A percentile compares a stretch with the other conserved stretches of the same genome.
phyloP scores from a whole-genome alignment of 35 echinoderm and acorn worm species.

The Ptychodera flava region DNA sequence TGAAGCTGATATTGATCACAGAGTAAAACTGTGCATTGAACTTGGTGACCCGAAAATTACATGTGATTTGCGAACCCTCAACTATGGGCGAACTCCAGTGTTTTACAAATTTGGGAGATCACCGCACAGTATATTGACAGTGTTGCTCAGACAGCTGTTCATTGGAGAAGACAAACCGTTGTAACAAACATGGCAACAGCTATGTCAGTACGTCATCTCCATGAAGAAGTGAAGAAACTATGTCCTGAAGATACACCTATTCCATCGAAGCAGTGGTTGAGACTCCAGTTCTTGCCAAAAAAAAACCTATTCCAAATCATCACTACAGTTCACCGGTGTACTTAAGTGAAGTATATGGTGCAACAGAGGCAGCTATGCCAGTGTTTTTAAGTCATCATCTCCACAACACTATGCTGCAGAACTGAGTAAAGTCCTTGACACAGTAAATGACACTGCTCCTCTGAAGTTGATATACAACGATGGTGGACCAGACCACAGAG shows the following conservation, averaged over 20 bases:
- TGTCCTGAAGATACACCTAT: conserved; percentile 25
- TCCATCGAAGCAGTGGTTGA: conserved; percentile 43
- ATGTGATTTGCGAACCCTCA: too few relatives aligned
- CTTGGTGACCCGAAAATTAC: too few relatives aligned
- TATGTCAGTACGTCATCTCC: conserved; percentile 33
- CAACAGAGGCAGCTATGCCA: conserved; percentile 11
- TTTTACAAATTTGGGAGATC: too few relatives aligned
- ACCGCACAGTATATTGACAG: not conserved
- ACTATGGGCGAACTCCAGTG: too few relatives aligned
- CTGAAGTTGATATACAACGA: too few relatives aligned
- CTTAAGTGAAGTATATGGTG: conserved; percentile 46
- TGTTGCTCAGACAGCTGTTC: not conserved
- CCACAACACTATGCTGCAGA: conserved; percentile 16
- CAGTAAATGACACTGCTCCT: too few relatives aligned
- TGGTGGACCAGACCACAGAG: too few relatives aligned
- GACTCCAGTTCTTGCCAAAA: conserved; percentile 58
- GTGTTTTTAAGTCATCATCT: too few relatives aligned
- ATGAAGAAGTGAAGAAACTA: conserved; percentile 19
- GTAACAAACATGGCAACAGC: conserved; percentile 45
- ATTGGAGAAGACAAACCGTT: not conserved
- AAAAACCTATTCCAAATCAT: not conserved
- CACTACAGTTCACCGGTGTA: conserved; percentile 9
- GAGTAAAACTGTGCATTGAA: too few relatives aligned
- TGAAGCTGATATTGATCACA: too few relatives aligned
- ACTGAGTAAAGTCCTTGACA: not conserved